A percentile compares a stretch with the other conserved stretches of the same genome.
These are phyloP conservation scores for Crioceris asparagi DNA, from an alignment of 2,888 invertebrate species.

Conservation along the genomic window DNA sequence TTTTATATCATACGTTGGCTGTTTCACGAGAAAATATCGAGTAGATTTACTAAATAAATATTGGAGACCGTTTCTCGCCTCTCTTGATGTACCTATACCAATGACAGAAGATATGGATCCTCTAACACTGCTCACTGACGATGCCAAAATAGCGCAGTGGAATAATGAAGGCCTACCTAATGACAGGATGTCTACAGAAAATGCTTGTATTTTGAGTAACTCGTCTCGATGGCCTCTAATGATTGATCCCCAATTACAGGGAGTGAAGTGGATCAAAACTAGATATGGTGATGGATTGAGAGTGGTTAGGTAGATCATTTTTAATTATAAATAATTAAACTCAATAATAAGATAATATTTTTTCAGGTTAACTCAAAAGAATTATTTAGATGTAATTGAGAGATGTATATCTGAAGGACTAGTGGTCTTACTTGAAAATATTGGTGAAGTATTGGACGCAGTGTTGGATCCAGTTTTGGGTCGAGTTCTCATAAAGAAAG, in stretches of 20 bases:
- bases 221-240: constrained; percentile 90
- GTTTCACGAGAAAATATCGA: constrained; percentile 79
- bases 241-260: constrained; percentile 87
- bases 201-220: constrained; percentile 82
- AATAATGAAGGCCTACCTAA: constrained; percentile 89
- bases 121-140: constrained; percentile 78
- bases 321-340: too few species aligned
- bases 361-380: constrained; percentile 70
- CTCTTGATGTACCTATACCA: constrained; percentile 61
- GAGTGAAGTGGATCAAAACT: constrained; percentile 89
- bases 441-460: constrained; percentile 80
- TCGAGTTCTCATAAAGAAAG: constrained; percentile 79
- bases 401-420: constrained; percentile 53
- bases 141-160: constrained; percentile 87
- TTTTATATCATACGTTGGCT: constrained; percentile 91
- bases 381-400: constrained; percentile 77
- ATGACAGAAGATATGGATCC: constrained; percentile 72
- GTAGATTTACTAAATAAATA: constrained; percentile 62
- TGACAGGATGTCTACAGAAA: constrained; percentile 90
- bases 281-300: constrained; percentile 63
- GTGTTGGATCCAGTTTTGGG: constrained; percentile 84
- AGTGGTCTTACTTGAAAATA: constrained; percentile 76
- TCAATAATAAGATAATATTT: too few species aligned
- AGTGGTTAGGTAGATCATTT: too few species aligned
- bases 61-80: constrained; percentile 72